Conservation (phyloP, 2,888 invertebrate genomes). For the Gortyna flavago region DNA sequence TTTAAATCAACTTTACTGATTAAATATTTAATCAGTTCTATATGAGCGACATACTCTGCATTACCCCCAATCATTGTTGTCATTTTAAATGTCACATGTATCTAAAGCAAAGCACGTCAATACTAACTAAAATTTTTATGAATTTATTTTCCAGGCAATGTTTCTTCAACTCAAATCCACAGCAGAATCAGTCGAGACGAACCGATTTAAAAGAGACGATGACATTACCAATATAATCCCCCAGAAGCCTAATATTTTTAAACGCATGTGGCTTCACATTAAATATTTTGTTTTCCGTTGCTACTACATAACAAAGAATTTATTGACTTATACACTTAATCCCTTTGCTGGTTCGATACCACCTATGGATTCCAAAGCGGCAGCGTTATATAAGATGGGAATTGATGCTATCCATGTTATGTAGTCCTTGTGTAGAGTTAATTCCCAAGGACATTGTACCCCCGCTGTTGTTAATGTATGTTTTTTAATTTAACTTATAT, state of each 20-base stretch:
- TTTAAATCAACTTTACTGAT: no score
- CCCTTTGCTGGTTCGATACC: background rate
- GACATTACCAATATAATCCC: fast-evolving
- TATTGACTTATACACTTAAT: background rate
- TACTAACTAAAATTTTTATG: background rate
- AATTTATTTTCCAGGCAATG: conserved; percentile 3
- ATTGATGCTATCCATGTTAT: background rate
- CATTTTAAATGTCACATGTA: background rate
- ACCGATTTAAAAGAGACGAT: background rate
- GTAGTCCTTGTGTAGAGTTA: background rate
- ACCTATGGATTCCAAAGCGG: fast-evolving
- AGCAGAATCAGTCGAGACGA: background rate
- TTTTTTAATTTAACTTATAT: background rate
- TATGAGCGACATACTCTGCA: background rate
- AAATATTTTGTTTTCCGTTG: background rate
- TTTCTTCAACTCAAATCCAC: background rate
- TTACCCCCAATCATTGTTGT: background rate
- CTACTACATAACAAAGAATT: background rate
- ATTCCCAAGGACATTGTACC: background rate
- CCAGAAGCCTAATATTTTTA: background rate
- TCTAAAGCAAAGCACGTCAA: background rate
- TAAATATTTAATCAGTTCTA: no score
- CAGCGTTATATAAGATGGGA: background rate
- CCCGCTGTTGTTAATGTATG: background rate
- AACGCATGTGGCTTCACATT: background rate